Evolutionary conservation across 2,797 vertebrate genomes (phyloP), one percentile per base, ranked within the genome.

Genomic region (Poecilia picta): DNA sequence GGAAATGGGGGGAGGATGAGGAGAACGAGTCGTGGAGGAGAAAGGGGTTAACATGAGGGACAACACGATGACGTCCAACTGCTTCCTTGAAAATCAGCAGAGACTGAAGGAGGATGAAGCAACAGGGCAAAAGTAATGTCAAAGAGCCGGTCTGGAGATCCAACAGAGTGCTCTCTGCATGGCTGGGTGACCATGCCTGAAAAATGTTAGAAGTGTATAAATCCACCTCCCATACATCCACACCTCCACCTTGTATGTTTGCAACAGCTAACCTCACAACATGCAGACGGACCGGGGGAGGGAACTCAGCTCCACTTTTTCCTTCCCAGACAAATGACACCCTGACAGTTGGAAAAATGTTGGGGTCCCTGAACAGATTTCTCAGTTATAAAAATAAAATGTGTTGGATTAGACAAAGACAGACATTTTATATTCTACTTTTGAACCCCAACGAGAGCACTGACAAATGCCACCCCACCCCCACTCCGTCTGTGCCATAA

Each of bases 281-380:
- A 91, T 96, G 94, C 96, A 96, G 96, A 96, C 88, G 96, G 96
- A 95, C 90, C 95, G 96, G 95, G 95, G 96, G 96, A 95, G 96
- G 95, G 31, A 93, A 94, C 87, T 88, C 87, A 92, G 91, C 92
- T 95, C 94, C 94, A 94, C 89, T 91, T 82, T 86, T 85, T 85
- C 71, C 73, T 84, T 76, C 47, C 81, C 87, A 95, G 94, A 94
- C 89, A 94, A 96, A 95, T 93, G 94, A 96, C 96, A 96, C 95
- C 95, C 95, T 95, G 94, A 95, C 94, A 94, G 94, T 96, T 95
- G 93, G 94, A 87, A 91, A 89, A 95, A 95, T 93, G 91, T 94
- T 95, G 94, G 94, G 95, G 95, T 95, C 95, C 95, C 94, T 95
- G 93, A 96, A 95, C 96, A 96, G 96, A 96, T 96, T 96, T 96